Evolutionary conservation across 1,140 invertebrate genomes (phyloP), one percentile per base, ranked within the genome.

Genomic region (Ceratosolen solmsi): DNA sequence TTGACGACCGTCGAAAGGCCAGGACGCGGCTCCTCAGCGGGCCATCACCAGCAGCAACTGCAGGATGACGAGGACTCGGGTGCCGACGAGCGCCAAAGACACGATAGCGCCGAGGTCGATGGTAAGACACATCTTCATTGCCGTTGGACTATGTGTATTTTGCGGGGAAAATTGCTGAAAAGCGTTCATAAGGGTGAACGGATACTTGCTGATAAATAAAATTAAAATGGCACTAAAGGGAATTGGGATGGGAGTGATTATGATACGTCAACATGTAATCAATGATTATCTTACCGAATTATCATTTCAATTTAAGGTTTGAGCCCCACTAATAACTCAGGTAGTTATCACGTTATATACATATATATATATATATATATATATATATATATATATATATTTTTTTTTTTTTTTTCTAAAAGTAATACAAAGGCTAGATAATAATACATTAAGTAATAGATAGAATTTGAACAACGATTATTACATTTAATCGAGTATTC

Each of bases 31-130:
- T 78, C 75, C 4, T 56, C 80, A 0, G 74, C 68, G 0, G 58
- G 58, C 13, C 82, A 83, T 0, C 82, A 79, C 8, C n/a, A 82
- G 13, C 82, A 85, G 22, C 78, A 83, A 83, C 90, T 89, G 33
- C 90, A 90, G 68, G 90, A 92, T 8, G 88, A 89, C 49, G 58
- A 70, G 4, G 82, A 83, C 27, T 83, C 82, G 63, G 82, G 87
- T 33, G 86, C 88, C 0, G 91, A 92, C 82, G 92, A 94, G 54
- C 92, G 93, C 46, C 93, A 94, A 54, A 93, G 91, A 84, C 89
- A 94, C 65, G 93, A 93, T 74, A 94, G 93, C 60, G 92, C 94
- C 38, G 95, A 96, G 89, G 95, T 95, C 65, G 94, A 96, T 89
- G 94, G 95, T 94, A 92, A 0, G 76, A 46, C 41, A 46, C 41